Percentiles rank a stretch among this genome's conserved stretches.
phyloP scores from a whole-genome alignment of 64 coral and sea anemone species.

The Montipora sp. region DNA sequence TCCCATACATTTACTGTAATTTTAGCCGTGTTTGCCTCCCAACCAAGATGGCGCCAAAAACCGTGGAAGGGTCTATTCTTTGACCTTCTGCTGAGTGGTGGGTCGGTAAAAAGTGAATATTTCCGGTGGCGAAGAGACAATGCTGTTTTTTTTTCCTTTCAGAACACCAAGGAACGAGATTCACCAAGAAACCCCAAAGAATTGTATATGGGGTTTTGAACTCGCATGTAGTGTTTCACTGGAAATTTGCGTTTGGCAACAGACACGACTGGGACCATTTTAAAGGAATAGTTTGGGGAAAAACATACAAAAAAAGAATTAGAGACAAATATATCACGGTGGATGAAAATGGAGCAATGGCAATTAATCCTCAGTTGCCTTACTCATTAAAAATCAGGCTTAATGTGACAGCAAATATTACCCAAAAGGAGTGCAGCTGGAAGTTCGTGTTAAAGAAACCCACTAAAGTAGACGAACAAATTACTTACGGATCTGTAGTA shows the following conservation, averaged over 20 bases:
- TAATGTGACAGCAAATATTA: background rate
- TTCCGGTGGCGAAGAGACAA: too few relatives aligned
- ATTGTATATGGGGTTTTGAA: background rate
- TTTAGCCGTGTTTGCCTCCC: too few relatives aligned
- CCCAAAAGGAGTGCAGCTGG: background rate
- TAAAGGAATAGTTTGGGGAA: background rate
- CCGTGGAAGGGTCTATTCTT: background rate
- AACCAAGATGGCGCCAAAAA: too few relatives aligned
- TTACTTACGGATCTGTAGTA: background rate
- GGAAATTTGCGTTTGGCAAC: constrained; percentile 1
- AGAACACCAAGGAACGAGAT: background rate
- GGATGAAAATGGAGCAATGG: background rate
- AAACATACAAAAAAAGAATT: background rate
- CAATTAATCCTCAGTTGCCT: background rate
- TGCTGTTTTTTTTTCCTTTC: background rate
- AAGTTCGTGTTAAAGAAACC: background rate
- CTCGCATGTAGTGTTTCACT: background rate
- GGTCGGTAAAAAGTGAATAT: too few relatives aligned
- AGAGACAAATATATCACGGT: background rate
- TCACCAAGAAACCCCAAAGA: constrained; percentile 1
- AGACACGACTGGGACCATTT: background rate
- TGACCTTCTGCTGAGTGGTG: background rate
- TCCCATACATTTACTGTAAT: too few relatives aligned
- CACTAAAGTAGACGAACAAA: background rate
- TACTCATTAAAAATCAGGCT: background rate